Conservation (phyloP, 2,113 vertebrate species). For the Burhinus bistriatus region DNA sequence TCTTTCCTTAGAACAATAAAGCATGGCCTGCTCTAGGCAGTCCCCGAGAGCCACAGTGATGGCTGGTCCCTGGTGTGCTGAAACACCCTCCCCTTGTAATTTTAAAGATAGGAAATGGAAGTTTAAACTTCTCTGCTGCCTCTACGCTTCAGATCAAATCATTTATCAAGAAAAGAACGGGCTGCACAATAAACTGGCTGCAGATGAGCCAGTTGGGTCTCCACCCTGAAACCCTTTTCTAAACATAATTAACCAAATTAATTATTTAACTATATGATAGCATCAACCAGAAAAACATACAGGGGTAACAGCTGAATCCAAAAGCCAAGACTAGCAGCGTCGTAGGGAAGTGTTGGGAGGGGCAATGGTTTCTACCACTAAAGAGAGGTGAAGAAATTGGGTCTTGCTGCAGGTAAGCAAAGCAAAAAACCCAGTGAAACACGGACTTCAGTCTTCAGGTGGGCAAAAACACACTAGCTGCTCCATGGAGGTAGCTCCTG, state of each 20-base stretch:
- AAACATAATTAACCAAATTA: not conserved
- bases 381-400: not conserved
- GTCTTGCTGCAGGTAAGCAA: not conserved
- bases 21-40: not conserved
- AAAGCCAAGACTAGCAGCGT: not conserved
- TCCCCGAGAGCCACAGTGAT: not conserved
- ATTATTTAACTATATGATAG: not conserved
- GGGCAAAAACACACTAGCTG: not conserved
- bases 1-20: not conserved
- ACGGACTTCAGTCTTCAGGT: not conserved
- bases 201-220: not conserved
- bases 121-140: not conserved
- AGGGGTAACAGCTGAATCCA: not conserved
- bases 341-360: accelerated
- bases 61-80: not conserved
- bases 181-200: not conserved
- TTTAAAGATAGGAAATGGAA: not conserved
- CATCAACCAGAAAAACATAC: not conserved
- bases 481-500: not conserved
- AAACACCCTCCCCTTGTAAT: not conserved
- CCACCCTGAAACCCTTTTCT: not conserved
- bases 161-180: not conserved
- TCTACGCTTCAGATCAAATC: not conserved
- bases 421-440: not conserved
- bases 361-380: not conserved